Percentiles rank a stretch among this genome's conserved stretches.
phyloP scores from a whole-genome alignment of 2,888 invertebrate species.

The Hirtodrosophila cameraria region DNA sequence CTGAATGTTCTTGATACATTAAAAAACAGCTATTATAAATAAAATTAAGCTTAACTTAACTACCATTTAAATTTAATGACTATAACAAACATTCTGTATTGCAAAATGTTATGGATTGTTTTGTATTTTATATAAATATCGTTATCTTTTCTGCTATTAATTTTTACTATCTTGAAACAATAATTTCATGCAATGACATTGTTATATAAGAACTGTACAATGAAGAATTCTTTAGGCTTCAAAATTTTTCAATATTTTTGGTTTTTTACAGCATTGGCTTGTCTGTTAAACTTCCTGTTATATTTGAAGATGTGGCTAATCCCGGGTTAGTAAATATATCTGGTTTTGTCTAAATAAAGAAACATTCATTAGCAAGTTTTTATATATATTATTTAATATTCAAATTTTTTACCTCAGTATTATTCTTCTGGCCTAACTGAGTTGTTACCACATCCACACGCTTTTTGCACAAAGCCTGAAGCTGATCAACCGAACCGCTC shows the following conservation, averaged over 20 bases:
- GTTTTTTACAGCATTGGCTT: conserved; percentile 3
- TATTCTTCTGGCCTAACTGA: conserved; percentile 2
- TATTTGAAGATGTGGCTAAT: conserved; percentile 6
- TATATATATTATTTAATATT: not conserved
- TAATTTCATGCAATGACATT: not conserved
- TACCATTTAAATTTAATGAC: conserved; percentile 20
- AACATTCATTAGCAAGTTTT: not conserved
- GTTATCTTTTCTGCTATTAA: conserved; percentile 1
- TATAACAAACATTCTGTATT: conserved; percentile 22
- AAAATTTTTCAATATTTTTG: not conserved
- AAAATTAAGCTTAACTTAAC: conserved; percentile 20
- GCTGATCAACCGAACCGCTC: conserved; percentile 44
- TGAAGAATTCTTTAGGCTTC: not conserved
- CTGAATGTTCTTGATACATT: conserved; percentile 3
- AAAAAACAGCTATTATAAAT: conserved; percentile 5
- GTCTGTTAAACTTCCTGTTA: conserved; percentile 4
- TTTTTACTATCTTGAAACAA: conserved; percentile 10
- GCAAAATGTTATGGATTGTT: conserved; percentile 4
- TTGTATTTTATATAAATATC: conserved; percentile 6
- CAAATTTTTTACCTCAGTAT: conserved; percentile 5
- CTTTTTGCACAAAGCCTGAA: conserved; percentile 45
- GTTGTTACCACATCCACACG: conserved; percentile 8
- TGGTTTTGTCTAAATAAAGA: not conserved
- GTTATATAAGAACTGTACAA: conserved; percentile 3
- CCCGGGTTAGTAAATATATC: conserved; percentile 1